Evolutionary conservation across 2,888 invertebrate genomes (phyloP).

Genomic region (Rhopalosiphum nymphaeae): DNA sequence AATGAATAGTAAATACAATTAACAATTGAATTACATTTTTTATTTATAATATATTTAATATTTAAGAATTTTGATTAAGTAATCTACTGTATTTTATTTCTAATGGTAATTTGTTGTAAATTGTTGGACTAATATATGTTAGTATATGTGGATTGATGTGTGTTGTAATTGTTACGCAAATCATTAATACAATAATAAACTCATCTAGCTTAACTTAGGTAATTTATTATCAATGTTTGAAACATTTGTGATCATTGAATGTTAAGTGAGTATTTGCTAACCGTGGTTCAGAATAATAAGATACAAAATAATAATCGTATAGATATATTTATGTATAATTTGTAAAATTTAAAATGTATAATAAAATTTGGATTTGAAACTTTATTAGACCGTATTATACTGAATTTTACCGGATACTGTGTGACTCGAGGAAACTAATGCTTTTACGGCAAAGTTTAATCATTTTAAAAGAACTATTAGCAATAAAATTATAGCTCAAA

Average conservation of each 20-base stretch:
- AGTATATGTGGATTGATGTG: no score
- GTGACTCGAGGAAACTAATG: not conserved
- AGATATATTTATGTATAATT: not conserved
- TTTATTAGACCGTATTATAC: not conserved
- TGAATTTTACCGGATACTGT: not conserved
- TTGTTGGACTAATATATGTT: no score
- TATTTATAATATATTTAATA: no score
- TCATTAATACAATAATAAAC: not conserved
- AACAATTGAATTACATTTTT: no score
- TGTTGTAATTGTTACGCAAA: not conserved
- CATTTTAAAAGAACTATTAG: not conserved
- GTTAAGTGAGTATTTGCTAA: not conserved
- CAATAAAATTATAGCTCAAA: not conserved
- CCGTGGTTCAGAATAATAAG: not conserved
- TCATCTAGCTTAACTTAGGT: not conserved
- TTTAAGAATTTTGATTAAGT: no score
- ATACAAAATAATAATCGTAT: not conserved
- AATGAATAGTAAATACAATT: no score
- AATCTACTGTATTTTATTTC: no score
- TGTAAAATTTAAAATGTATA: not conserved
- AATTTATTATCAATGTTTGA: not conserved
- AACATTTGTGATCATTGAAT: not conserved
- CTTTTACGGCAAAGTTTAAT: not conserved
- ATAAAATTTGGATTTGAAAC: not conserved
- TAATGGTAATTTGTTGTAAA: no score